These are phyloP conservation scores for Phyllotreta striolata DNA, from an alignment of 2,888 invertebrate species.

Conservation along the genomic window DNA sequence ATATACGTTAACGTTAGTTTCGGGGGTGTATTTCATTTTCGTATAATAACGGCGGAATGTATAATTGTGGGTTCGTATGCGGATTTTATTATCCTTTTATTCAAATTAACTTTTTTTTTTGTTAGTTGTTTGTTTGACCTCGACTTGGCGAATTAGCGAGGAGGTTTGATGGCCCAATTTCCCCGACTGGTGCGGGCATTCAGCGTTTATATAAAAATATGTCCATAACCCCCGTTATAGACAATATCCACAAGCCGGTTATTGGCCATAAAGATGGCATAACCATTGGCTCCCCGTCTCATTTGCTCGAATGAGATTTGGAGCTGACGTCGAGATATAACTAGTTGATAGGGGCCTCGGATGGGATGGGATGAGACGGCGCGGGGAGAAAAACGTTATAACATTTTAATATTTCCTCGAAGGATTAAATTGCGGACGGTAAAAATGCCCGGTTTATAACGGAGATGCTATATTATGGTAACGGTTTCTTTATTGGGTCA, in stretches of 20 bases:
- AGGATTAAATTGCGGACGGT: no score
- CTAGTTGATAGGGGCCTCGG: conserved; percentile 6
- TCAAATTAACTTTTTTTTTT: background rate
- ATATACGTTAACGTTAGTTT: background rate
- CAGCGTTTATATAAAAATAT: conserved; percentile 7
- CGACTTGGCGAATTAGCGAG: no score
- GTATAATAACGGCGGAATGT: background rate
- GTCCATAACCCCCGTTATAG: conserved; percentile 11
- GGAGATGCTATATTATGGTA: no score
- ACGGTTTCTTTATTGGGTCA: no score
- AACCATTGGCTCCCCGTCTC: conserved; percentile 16
- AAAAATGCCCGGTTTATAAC: no score
- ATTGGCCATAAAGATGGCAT: conserved; percentile 19
- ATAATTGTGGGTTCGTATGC: conserved; percentile 10
- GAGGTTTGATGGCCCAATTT: background rate
- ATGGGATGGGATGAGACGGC: background rate
- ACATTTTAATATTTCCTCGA: no score
- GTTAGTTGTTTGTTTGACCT: background rate
- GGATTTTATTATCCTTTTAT: conserved; percentile 4
- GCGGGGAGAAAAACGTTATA: conserved; percentile 8
- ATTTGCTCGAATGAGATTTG: conserved; percentile 14
- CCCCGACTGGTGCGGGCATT: background rate
- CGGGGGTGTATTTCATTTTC: conserved; percentile 17
- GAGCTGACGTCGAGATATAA: conserved; percentile 4
- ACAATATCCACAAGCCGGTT: conserved; percentile 11